Base-by-base conservation (phyloP, 2,113 vertebrate genomes). In the Poecilia latipinna region DNA sequence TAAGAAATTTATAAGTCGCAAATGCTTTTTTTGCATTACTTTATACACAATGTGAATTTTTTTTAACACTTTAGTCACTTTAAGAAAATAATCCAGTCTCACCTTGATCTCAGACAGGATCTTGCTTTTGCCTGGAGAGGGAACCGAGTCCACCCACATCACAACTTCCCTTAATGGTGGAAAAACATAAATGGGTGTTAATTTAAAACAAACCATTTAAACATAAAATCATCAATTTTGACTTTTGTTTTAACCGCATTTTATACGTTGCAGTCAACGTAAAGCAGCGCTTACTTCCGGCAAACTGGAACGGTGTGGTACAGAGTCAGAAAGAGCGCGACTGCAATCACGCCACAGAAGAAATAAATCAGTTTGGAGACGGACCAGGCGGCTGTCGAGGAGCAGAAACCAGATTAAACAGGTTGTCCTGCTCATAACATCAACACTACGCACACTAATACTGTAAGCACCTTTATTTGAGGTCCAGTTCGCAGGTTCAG, bases 101-200 rank as follows among this genome's bases (percentile, higher is more conserved):
- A 93, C 92, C 90, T 80, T 84, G 35, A 91, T 65, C 28, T 92
- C 87, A 26, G 80, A 88, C 29, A 93, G 29, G 64, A 74, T 80
- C 79, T 89, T 90, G 69, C 92, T 93, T 85, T 93, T 93, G 3
- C 61, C 67, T 4, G 92, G 92, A 80, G 92, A 91, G 7, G 92
- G 92, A 75, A 92, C 69, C 0, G 92, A 90, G 37, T 86, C 78
- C 69, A 76, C 81, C 92, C 92, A 93, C 51, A 85, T 17, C 37
- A 74, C 0, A 0, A 76, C 26, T 65, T 13, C 88, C 72, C 92
- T 93, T 13, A 69, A 39, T 12, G 37, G 51, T 63, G 8, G 8
- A n/a, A 61, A 77, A 48, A 19, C 15, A 17, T 48, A 19, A 48
- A 48, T 7, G 17, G 12, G 4, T 4, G 12, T 44, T 19, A 19